phyloP scores from a whole-genome alignment of 2,113 vertebrate genomes.

The Poicephalus meyeri region DNA sequence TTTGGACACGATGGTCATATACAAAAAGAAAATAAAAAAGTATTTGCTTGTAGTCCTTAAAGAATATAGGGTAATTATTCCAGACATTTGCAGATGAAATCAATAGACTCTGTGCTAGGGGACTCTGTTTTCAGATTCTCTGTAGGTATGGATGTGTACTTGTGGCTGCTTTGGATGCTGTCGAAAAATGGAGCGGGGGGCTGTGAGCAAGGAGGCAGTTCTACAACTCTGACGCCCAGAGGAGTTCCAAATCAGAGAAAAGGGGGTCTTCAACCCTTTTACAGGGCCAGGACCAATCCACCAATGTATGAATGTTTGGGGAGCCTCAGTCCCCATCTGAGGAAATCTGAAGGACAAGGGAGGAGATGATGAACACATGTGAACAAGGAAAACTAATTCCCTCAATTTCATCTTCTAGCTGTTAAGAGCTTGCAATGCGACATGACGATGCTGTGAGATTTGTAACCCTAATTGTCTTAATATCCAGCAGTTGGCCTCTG shows the following conservation, averaged over 20 bases:
- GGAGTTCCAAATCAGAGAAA: neutral
- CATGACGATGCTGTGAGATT: neutral
- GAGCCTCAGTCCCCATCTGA: neutral
- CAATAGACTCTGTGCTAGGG: neutral
- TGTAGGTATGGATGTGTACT: neutral
- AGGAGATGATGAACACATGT: neutral
- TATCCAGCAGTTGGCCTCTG: neutral
- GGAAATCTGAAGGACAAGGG: neutral
- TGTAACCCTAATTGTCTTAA: neutral
- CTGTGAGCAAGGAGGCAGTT: neutral
- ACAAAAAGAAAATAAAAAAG: neutral
- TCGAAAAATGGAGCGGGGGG: neutral
- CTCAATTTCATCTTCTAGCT: neutral
- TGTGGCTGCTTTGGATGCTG: neutral
- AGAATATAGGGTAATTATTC: neutral
- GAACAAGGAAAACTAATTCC: neutral
- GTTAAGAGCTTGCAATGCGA: neutral
- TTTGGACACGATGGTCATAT: neutral
- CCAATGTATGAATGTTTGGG: neutral
- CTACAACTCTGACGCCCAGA: neutral
- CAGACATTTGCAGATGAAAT: neutral
- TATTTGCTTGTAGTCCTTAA: neutral
- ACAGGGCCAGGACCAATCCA: neutral
- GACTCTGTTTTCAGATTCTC: neutral
- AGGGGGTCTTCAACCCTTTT: neutral